Evolutionary conservation across 2,888 invertebrate genomes (phyloP).

Genomic region (Melanostoma mellinum): DNA sequence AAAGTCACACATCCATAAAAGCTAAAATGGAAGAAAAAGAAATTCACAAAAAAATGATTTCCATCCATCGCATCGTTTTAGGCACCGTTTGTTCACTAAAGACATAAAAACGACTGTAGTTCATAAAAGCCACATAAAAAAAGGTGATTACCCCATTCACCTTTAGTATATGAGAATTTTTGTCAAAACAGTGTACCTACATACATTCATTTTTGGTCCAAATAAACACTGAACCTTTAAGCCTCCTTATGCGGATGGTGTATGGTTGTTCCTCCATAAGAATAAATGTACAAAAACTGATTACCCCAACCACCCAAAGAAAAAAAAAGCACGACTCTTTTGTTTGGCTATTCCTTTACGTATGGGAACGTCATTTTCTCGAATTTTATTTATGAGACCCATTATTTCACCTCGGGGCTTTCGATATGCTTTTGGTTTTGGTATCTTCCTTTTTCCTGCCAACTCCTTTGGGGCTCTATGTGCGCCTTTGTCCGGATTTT

Average conservation of each 20-base stretch:
- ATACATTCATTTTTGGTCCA: conserved; percentile 28
- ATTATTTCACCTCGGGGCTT: conserved; percentile 52
- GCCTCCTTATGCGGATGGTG: conserved; percentile 29
- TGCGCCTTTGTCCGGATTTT: conserved; percentile 43
- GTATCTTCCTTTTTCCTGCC: conserved; percentile 7
- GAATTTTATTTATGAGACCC: conserved; percentile 64
- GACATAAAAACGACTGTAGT: conserved; percentile 20
- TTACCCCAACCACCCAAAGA: conserved; percentile 1
- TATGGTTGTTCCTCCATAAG: conserved; percentile 1
- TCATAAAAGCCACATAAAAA: conserved; percentile 32
- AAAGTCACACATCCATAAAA: too few species aligned
- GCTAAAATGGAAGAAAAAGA: too few species aligned
- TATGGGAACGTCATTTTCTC: conserved; percentile 36
- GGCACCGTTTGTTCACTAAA: not conserved
- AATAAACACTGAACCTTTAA: conserved; percentile 52
- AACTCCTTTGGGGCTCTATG: conserved; percentile 35
- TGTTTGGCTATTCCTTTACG: conserved; percentile 30
- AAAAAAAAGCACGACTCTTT: conserved; percentile 17
- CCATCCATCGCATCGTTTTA: not conserved
- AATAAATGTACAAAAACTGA: conserved; percentile 29
- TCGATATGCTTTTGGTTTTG: conserved; percentile 28
- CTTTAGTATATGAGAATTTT: conserved; percentile 30
- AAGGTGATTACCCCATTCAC: conserved; percentile 41
- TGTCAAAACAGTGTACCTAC: conserved; percentile 43
- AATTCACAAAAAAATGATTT: too few species aligned